phyloP scores from a whole-genome alignment of 2,888 invertebrate genomes.

The Belgica antarctica region DNA sequence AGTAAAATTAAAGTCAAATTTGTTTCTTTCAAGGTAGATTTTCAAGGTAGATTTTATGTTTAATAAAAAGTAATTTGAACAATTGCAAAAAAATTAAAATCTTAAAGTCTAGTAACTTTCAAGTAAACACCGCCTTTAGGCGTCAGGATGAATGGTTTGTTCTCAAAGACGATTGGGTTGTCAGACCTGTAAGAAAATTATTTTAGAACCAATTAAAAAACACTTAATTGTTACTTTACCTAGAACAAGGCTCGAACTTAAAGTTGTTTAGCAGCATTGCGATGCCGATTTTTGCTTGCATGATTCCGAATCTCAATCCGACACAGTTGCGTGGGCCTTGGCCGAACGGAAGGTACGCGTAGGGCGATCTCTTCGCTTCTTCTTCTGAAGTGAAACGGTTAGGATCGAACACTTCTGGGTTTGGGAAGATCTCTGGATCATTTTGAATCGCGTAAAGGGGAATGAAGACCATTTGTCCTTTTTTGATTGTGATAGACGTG shows the following conservation, averaged over 20 bases:
- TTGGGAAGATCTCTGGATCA: slow-evolving; percentile 29
- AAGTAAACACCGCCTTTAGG: slow-evolving; percentile 13
- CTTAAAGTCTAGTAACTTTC: slow-evolving; percentile 5
- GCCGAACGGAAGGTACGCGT: slow-evolving; percentile 29
- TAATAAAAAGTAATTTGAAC: too few relatives aligned
- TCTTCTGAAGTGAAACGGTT: slow-evolving; percentile 37
- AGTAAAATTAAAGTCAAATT: too few relatives aligned
- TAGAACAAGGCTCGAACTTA: slow-evolving; percentile 29
- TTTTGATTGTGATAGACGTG: slow-evolving; percentile 29
- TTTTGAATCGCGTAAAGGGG: slow-evolving; percentile 33
- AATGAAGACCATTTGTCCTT: slow-evolving; percentile 43
- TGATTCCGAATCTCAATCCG: slow-evolving; percentile 46
- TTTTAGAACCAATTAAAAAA: background rate
- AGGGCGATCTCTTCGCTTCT: slow-evolving; percentile 45
- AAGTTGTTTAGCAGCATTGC: slow-evolving; percentile 45
- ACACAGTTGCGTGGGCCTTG: slow-evolving; percentile 27
- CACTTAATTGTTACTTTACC: background rate
- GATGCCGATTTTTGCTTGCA: slow-evolving; percentile 46
- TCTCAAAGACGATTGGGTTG: background rate
- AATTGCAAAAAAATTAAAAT: too few relatives aligned
- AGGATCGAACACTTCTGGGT: slow-evolving; percentile 31
- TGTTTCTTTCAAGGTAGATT: too few relatives aligned
- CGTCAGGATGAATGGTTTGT: background rate
- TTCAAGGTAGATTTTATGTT: too few relatives aligned
- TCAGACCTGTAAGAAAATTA: background rate